Evolutionary conservation across 2,113 vertebrate species (phyloP).

Genomic region (Osmerus eperlanus): DNA sequence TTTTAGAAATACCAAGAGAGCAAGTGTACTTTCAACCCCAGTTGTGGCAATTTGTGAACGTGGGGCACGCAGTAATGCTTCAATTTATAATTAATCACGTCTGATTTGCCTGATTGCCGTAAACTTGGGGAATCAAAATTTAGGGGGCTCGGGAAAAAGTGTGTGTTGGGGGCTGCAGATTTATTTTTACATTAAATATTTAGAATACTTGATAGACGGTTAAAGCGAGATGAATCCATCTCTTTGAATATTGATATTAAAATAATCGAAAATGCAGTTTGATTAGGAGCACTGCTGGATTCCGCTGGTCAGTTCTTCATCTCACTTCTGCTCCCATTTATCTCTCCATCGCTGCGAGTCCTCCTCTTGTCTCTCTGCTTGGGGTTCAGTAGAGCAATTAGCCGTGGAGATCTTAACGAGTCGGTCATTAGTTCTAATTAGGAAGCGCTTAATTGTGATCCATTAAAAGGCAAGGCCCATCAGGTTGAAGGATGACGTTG

Average conservation of each 20-base stretch:
- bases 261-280: slow-evolving; percentile 93
- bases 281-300: slow-evolving; percentile 67
- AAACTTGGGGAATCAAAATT: slow-evolving; percentile 76
- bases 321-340: slow-evolving; percentile 67
- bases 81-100: slow-evolving; percentile 89
- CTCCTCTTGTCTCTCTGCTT: slow-evolving; percentile 49
- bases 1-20: slow-evolving; percentile 55
- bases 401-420: slow-evolving; percentile 77
- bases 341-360: slow-evolving; percentile 58
- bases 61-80: slow-evolving; percentile 62
- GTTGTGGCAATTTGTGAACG: slow-evolving; percentile 62
- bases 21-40: slow-evolving; percentile 49
- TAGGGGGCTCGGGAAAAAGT: slow-evolving; percentile 66
- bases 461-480: slow-evolving; percentile 76
- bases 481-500: slow-evolving; percentile 61
- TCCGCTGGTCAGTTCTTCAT: slow-evolving; percentile 61
- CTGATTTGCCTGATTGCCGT: slow-evolving; percentile 95
- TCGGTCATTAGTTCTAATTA: slow-evolving; percentile 94
- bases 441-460: slow-evolving; percentile 83
- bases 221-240: slow-evolving; percentile 75
- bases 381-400: slow-evolving; percentile 74
- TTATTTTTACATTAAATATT: slow-evolving; percentile 89
- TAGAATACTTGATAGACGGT: slow-evolving; percentile 88
- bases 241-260: slow-evolving; percentile 94
- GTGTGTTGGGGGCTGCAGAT: slow-evolving; percentile 51